Evolutionary conservation across 1,140 invertebrate species (phyloP).

Genomic region (Solenopsis invicta): DNA sequence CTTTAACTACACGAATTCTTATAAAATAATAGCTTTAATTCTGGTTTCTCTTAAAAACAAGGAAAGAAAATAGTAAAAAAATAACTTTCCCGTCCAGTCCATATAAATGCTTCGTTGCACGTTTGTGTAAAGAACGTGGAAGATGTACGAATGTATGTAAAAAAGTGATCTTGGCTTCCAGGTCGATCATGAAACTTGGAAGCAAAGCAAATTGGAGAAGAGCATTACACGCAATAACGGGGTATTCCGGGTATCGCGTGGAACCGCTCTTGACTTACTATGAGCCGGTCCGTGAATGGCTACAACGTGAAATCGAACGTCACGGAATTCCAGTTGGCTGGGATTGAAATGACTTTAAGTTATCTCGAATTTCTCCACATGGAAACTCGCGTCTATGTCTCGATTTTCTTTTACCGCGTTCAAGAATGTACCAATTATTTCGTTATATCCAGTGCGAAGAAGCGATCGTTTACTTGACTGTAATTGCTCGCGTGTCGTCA

Average conservation of each 20-base stretch:
- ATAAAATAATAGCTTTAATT: constrained; percentile 43
- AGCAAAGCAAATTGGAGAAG: constrained; percentile 26
- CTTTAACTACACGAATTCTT: neutral
- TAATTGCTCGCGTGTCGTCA: neutral
- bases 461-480: neutral
- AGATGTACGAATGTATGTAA: constrained; percentile 6
- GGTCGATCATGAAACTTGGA: constrained; percentile 27
- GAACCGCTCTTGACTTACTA: constrained; percentile 15
- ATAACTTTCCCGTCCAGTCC: neutral
- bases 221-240: neutral
- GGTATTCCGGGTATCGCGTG: neutral
- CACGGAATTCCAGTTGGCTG: constrained; percentile 33
- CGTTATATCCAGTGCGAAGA: neutral
- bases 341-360: constrained; percentile 5
- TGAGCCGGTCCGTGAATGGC: neutral
- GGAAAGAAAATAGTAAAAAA: constrained; percentile 1
- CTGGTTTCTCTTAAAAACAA: constrained; percentile 69
- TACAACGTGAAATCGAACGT: constrained; percentile 11
- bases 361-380: neutral
- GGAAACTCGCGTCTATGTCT: neutral
- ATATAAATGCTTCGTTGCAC: neutral
- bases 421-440: neutral
- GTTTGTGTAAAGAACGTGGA: neutral
- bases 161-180: neutral
- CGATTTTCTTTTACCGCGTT: neutral